phyloP scores from a whole-genome alignment of 2,888 invertebrate species.

The Frankliniella intonsa region DNA sequence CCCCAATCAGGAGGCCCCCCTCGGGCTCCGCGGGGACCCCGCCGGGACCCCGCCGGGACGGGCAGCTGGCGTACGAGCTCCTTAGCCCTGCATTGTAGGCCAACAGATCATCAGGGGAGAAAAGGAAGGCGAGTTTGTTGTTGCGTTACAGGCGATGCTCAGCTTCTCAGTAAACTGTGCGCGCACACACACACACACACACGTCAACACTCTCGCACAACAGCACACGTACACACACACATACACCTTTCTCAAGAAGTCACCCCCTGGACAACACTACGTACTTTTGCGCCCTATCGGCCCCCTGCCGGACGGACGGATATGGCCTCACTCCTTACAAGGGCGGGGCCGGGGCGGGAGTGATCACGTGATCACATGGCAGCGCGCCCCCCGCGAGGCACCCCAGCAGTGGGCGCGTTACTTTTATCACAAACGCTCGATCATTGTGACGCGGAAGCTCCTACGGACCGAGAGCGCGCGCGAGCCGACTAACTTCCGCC shows the following conservation, averaged over 20 bases:
- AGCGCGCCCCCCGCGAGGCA: too few relatives aligned
- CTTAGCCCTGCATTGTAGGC: constrained; percentile 6
- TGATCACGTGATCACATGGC: too few relatives aligned
- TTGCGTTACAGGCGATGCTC: constrained; percentile 9
- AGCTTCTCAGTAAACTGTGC: neutral
- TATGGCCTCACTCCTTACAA: too few relatives aligned
- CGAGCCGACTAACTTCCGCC: neutral
- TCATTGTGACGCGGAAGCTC: neutral
- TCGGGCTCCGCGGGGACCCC: neutral
- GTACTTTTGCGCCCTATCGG: neutral
- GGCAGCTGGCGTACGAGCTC: neutral
- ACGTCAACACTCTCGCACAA: neutral
- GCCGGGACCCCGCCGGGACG: neutral
- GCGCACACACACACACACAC: neutral
- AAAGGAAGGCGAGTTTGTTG: neutral
- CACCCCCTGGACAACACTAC: neutral
- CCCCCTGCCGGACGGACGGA: neutral
- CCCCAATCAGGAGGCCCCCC: too few relatives aligned
- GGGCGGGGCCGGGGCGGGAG: too few relatives aligned
- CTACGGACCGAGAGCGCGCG: neutral
- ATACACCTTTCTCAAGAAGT: neutral
- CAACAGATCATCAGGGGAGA: neutral
- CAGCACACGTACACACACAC: neutral
- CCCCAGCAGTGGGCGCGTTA: neutral
- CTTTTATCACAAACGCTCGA: neutral